These are phyloP conservation scores for Timema cristinae DNA, from an alignment of 2,888 invertebrate genomes.

Conservation along the genomic window DNA sequence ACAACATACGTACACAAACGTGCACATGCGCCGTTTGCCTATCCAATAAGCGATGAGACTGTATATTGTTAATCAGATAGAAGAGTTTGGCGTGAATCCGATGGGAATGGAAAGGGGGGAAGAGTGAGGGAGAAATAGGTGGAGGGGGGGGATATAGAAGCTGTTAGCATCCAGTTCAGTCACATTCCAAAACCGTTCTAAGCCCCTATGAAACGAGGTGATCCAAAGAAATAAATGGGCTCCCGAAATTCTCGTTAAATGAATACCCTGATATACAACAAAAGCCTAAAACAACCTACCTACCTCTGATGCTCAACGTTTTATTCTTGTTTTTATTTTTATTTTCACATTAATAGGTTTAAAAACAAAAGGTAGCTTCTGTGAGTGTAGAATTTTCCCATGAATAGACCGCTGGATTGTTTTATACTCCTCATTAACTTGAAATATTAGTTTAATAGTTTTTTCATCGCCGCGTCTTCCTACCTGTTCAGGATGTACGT, in stretches of 20 bases:
- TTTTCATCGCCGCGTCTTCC: too few relatives aligned
- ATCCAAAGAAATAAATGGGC: slow-evolving; percentile 8
- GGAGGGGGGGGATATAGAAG: slow-evolving; percentile 15
- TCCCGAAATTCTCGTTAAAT: slow-evolving; percentile 15
- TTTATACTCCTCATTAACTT: too few relatives aligned
- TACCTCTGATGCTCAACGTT: too few relatives aligned
- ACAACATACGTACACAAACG: background rate
- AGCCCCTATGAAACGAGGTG: slow-evolving; percentile 22
- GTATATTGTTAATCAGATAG: slow-evolving; percentile 7
- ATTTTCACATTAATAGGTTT: too few relatives aligned
- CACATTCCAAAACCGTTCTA: slow-evolving; percentile 11
- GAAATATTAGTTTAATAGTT: too few relatives aligned
- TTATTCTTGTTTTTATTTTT: too few relatives aligned
- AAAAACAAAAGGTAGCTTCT: too few relatives aligned
- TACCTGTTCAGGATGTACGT: too few relatives aligned
- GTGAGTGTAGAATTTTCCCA: too few relatives aligned
- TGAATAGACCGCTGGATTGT: too few relatives aligned
- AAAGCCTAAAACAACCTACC: background rate
- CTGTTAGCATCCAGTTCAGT: slow-evolving; percentile 16
- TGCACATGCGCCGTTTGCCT: background rate
- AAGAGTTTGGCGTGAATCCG: slow-evolving; percentile 1
- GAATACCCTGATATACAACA: background rate
- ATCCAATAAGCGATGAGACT: slow-evolving; percentile 21
- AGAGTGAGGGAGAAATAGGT: slow-evolving; percentile 15
- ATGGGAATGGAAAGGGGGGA: slow-evolving; percentile 5